These are phyloP conservation scores for Dorcus parallelipipedus DNA, from an alignment of 2,888 invertebrate species.

Conservation along the genomic window DNA sequence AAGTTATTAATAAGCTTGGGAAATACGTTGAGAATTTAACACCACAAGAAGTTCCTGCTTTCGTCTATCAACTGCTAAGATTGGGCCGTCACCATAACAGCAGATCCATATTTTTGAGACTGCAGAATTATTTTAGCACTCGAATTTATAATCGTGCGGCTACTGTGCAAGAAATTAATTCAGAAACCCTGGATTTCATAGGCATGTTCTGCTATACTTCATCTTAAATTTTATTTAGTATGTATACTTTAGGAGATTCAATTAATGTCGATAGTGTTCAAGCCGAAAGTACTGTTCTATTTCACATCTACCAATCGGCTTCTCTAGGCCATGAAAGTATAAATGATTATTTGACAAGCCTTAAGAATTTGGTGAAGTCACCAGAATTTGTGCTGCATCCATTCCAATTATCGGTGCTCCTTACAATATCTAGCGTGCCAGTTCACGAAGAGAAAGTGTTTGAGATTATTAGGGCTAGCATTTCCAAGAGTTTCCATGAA, in stretches of 20 bases:
- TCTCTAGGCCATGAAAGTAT: constrained; percentile 47
- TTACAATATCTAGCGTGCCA: constrained; percentile 49
- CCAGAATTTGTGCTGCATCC: constrained; percentile 62
- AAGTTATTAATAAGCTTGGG: constrained; percentile 62
- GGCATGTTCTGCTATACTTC: constrained; percentile 28
- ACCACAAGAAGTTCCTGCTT: constrained; percentile 62
- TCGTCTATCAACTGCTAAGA: constrained; percentile 65
- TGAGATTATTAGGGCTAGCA: constrained; percentile 43
- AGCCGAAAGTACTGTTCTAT: constrained; percentile 60
- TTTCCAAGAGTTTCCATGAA: constrained; percentile 40
- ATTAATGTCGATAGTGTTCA: constrained; percentile 54
- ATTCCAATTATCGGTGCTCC: constrained; percentile 59
- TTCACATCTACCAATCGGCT: constrained; percentile 54
- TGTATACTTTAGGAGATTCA: constrained; percentile 41
- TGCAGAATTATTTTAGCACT: constrained; percentile 43
- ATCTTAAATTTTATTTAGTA: constrained; percentile 2
- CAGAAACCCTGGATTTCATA: constrained; percentile 39
- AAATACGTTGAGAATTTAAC: constrained; percentile 56
- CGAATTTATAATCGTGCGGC: constrained; percentile 36
- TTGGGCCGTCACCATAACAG: constrained; percentile 52
- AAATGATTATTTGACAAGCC: constrained; percentile 48
- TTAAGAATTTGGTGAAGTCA: constrained; percentile 52
- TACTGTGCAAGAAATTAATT: constrained; percentile 22
- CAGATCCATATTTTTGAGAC: constrained; percentile 37
- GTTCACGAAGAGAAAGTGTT: constrained; percentile 49